Conservation (phyloP, 2,113 vertebrate genomes). For the Ophiodon elongatus region DNA sequence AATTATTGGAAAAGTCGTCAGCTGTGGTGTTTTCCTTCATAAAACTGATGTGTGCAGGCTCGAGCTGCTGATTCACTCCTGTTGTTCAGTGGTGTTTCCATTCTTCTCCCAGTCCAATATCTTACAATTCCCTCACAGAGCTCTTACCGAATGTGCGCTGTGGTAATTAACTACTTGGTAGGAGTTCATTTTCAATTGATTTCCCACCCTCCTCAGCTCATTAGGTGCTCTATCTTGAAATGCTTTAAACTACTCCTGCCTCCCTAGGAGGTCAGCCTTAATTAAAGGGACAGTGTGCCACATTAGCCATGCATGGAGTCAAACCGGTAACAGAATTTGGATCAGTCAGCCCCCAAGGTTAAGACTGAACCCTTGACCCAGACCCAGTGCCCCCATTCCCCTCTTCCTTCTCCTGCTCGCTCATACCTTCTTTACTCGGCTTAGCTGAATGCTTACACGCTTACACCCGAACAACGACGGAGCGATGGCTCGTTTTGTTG, state of each 20-base stretch:
- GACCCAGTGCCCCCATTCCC: constrained; percentile 49
- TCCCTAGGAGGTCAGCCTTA: constrained; percentile 63
- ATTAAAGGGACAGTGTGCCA: constrained; percentile 70
- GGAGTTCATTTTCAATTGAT: constrained; percentile 37
- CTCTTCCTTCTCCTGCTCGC: constrained; percentile 28
- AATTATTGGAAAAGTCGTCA: constrained; percentile 53
- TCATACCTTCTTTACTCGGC: constrained; percentile 25
- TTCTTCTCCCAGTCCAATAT: constrained; percentile 55
- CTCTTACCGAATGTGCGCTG: constrained; percentile 2
- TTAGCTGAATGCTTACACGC: constrained; percentile 17
- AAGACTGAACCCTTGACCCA: constrained; percentile 77
- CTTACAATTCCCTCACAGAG: constrained; percentile 25
- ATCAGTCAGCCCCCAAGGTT: constrained; percentile 60
- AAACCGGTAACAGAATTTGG: constrained; percentile 68
- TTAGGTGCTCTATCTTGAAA: constrained; percentile 37
- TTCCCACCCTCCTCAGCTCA: constrained; percentile 13
- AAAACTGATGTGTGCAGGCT: constrained; percentile 44
- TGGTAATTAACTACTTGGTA: constrained; percentile 47
- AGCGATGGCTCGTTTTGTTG: neutral
- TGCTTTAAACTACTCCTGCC: constrained; percentile 39
- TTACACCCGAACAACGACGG: constrained; percentile 40
- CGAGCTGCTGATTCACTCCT: constrained; percentile 51
- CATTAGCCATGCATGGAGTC: constrained; percentile 66
- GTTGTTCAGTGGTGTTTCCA: constrained; percentile 64
- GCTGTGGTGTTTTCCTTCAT: constrained; percentile 59